Evolutionary conservation across 1,140 invertebrate species (phyloP), one percentile per base, ranked within the genome.

Genomic region (Bombus sibiricus): DNA sequence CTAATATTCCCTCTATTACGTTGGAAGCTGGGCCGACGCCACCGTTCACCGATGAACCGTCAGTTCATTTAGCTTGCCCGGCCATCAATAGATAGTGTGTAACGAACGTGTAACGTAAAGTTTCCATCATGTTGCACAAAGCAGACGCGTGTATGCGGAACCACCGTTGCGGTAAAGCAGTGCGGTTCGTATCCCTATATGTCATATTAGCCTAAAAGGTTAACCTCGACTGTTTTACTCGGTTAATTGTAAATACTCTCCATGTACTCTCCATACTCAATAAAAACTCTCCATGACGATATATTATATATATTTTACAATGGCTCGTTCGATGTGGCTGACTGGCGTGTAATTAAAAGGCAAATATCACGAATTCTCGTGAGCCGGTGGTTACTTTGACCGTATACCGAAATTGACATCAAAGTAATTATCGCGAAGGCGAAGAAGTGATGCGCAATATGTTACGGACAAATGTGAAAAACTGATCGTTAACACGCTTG

Each of bases 101-200:
- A 85, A 85, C 84, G 84, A 85, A 85, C 84, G 84, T 85, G 84
- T 85, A 85, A 81, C 84, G 84, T 74, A 85, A 85, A 85, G 84
- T 85, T 85, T 85, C 84, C 84, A 85, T 85, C 84, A 85, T 85
- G 84, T 74, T 81, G 78, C 84, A 85, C 84, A 85, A 81, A 85
- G 84, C 84, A 75, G 34, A 75, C 78, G 84, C 84, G 71, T 68
- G 79, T 75, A 85, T 66, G 71, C 84, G 59, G 84, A 81, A 85
- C 84, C 84, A 79, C 78, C 84, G 84, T 85, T 85, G 84, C 84
- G 84, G 84, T 85, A 34, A 85, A 85, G 84, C 84, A 85, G 84
- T 75, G 84, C 84, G 84, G 84, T 81, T 81, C 84, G 78, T 81
- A 81, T 81, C 69, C 84, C 84, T 85, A 74, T 85, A 74, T 81